Evolutionary conservation across 1,140 invertebrate species (phyloP).

Genomic region (Druon quercuslanigerum): DNA sequence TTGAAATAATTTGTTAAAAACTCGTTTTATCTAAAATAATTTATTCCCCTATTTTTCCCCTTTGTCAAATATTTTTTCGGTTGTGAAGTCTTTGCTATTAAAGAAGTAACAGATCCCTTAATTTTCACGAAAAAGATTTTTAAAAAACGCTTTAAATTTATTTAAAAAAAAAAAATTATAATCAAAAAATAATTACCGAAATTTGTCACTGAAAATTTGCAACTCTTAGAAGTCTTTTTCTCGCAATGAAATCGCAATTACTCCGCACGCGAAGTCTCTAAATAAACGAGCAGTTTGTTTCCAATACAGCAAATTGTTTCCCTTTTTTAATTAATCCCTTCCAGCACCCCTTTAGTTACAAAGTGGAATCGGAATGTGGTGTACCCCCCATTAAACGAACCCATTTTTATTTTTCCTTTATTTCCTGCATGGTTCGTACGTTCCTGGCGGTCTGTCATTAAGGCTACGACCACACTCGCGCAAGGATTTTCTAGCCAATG

Average conservation of each 20-base stretch:
- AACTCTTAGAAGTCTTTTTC: background rate
- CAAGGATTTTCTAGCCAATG: constrained; percentile 17
- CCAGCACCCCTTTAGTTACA: constrained; percentile 9
- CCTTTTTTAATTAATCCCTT: constrained; percentile 15
- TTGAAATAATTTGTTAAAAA: too few species aligned
- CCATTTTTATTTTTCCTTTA: constrained; percentile 29
- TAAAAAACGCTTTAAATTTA: too few species aligned
- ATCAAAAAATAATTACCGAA: background rate
- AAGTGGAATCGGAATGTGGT: constrained; percentile 23
- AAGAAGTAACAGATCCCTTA: too few species aligned
- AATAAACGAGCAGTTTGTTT: background rate
- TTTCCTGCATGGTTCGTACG: constrained; percentile 25
- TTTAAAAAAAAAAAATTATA: too few species aligned
- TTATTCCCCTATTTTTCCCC: too few species aligned
- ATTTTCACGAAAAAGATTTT: too few species aligned
- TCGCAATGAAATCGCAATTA: background rate
- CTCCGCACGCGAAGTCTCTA: background rate
- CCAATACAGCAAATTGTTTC: constrained; percentile 29
- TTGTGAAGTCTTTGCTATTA: too few species aligned
- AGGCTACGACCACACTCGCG: constrained; percentile 25
- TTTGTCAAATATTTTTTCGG: too few species aligned
- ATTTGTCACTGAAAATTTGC: background rate
- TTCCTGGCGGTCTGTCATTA: constrained; percentile 36
- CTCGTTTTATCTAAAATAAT: too few species aligned
- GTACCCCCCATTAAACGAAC: constrained; percentile 17